A percentile compares a stretch with the other conserved stretches of the same genome.
phyloP scores from a whole-genome alignment of 2,888 invertebrate genomes.

The Dicyrtomina minuta region DNA sequence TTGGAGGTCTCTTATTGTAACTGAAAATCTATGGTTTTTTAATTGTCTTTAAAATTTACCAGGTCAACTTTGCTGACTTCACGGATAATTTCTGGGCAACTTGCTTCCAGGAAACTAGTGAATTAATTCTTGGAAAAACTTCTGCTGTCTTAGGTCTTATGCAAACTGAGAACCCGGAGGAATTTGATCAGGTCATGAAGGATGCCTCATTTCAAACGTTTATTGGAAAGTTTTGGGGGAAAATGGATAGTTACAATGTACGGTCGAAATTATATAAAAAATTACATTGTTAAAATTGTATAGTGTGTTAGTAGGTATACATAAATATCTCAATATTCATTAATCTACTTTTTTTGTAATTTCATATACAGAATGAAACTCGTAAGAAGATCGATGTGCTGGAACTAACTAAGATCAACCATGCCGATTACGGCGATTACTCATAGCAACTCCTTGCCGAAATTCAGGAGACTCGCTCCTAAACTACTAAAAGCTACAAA shows the following conservation, averaged over 20 bases:
- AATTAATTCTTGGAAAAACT: conserved; percentile 69
- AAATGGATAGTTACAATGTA: conserved; percentile 89
- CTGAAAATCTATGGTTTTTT: too few relatives aligned
- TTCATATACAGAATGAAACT: conserved; percentile 82
- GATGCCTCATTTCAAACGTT: conserved; percentile 76
- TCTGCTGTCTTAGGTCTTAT: conserved; percentile 76
- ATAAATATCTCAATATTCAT: too few relatives aligned
- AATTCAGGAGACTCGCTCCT: conserved; percentile 61
- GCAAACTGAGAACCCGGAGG: conserved; percentile 63
- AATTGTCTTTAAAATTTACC: too few relatives aligned
- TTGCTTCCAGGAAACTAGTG: conserved; percentile 81
- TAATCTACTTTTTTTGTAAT: too few relatives aligned
- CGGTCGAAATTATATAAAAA: too few relatives aligned
- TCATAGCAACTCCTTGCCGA: conserved; percentile 70
- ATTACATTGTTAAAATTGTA: too few relatives aligned
- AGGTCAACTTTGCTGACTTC: conserved; percentile 85
- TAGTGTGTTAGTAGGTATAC: too few relatives aligned
- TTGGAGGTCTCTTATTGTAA: too few relatives aligned
- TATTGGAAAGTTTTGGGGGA: conserved; percentile 80
- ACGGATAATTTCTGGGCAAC: conserved; percentile 88
- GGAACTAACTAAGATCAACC: conserved; percentile 71
- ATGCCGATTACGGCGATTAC: conserved; percentile 73
- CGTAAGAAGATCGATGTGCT: conserved; percentile 75
- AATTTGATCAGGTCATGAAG: conserved; percentile 69
- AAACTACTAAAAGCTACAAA: too few relatives aligned